Evolutionary conservation across 2,113 vertebrate genomes (phyloP).

Genomic region (Acanthochromis polyacanthus): DNA sequence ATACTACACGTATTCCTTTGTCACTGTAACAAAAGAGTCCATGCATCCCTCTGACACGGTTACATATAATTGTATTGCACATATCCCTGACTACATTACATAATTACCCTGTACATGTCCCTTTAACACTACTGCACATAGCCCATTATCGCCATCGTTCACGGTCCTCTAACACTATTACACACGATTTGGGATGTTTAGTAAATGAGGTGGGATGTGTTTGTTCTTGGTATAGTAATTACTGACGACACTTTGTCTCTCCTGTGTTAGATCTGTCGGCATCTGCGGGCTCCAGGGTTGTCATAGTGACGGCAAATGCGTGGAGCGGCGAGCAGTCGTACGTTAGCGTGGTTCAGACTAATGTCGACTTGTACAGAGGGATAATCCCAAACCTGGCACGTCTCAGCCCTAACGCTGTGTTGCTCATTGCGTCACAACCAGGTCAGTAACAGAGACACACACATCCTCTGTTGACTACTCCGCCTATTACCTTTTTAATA

Average conservation of each 20-base stretch:
- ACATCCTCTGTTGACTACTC: background rate
- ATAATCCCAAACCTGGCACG: slow-evolving; percentile 88
- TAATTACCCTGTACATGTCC: no score
- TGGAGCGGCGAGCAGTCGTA: slow-evolving; percentile 93
- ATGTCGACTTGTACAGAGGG: slow-evolving; percentile 91
- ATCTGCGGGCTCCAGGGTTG: slow-evolving; percentile 89
- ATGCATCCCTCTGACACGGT: no score
- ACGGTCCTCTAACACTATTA: no score
- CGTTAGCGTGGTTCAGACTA: slow-evolving; percentile 91
- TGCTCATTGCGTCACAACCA: slow-evolving; percentile 94
- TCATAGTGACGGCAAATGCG: slow-evolving; percentile 92
- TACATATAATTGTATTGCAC: no score
- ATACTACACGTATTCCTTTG: no score
- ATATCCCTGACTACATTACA: no score
- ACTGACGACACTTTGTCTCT: slow-evolving; percentile 2
- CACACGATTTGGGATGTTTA: no score
- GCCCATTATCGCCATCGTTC: no score
- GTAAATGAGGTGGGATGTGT: no score
- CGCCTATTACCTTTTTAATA: background rate
- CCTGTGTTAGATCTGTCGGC: slow-evolving; percentile 88
- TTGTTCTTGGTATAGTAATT: no score
- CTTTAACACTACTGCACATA: no score
- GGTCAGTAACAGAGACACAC: slow-evolving; percentile 53
- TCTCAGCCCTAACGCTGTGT: slow-evolving; percentile 87
- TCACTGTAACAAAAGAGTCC: no score